These are phyloP conservation scores for Cepphus grylle DNA, from an alignment of 2,113 vertebrate species.

Conservation along the genomic window DNA sequence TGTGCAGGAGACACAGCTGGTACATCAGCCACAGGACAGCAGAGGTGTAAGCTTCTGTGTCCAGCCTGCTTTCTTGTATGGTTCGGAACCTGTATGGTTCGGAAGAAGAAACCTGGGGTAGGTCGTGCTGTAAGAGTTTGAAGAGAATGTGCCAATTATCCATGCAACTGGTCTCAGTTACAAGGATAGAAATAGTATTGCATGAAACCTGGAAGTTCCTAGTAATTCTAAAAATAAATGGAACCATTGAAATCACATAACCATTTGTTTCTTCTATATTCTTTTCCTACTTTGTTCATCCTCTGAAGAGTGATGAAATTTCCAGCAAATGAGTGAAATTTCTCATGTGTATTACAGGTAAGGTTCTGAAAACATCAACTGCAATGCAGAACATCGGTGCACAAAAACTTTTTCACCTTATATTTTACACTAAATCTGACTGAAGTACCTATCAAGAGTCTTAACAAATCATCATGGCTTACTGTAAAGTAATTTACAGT, in stretches of 20 bases:
- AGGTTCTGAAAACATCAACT: not conserved
- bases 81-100: not conserved
- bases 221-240: not conserved
- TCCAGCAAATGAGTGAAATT: not conserved
- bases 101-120: not conserved
- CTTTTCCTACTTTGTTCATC: not conserved
- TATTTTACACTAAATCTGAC: conserved; percentile 54
- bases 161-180: not conserved
- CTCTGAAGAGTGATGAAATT: not conserved
- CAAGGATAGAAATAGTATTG: not conserved
- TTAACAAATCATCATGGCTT: conserved; percentile 73
- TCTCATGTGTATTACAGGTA: not conserved
- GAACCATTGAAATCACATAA: not conserved
- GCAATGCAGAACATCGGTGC: not conserved
- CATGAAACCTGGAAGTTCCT: not conserved
- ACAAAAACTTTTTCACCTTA: conserved; percentile 5
- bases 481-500: conserved; percentile 80
- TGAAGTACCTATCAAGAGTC: conserved; percentile 68
- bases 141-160: not conserved
- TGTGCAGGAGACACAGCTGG: not conserved
- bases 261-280: not conserved
- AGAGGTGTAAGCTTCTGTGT: not conserved
- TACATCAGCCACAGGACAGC: not conserved
- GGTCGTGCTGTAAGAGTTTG: not conserved
- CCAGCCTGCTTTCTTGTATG: not conserved